phyloP scores from a whole-genome alignment of 2,113 vertebrate genomes.

The Astatotilapia flaviijosephi region DNA sequence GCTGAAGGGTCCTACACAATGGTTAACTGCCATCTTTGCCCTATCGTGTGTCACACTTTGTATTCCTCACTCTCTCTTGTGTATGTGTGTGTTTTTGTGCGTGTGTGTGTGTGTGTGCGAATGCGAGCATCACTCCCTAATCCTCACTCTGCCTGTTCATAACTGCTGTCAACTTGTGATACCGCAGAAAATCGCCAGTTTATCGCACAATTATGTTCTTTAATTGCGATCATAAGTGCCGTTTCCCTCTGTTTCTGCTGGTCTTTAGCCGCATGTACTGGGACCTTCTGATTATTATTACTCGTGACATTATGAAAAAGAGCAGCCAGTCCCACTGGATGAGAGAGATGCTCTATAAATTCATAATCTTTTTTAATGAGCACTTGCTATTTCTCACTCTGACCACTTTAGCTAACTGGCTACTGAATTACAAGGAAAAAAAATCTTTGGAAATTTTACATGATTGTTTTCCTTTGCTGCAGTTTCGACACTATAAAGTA shows the following conservation, averaged over 20 bases:
- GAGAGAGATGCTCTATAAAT: background rate
- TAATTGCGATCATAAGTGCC: background rate
- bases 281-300: background rate
- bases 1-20: background rate
- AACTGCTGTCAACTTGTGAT: background rate
- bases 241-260: background rate
- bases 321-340: background rate
- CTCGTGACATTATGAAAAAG: background rate
- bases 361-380: constrained; percentile 17
- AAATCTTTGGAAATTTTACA: background rate
- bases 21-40: background rate
- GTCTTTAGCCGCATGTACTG: background rate
- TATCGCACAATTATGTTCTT: background rate
- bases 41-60: background rate
- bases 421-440: background rate
- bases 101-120: background rate
- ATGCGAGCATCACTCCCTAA: background rate
- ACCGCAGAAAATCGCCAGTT: background rate
- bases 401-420: background rate
- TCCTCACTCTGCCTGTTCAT: background rate
- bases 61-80: background rate
- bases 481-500: background rate
- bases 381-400: background rate
- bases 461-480: background rate
- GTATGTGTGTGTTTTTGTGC: background rate